Percentiles rank a stretch among this genome's conserved stretches.
Evolutionary conservation across 2,113 vertebrate genomes (phyloP).

Genomic region (Scomber colias): DNA sequence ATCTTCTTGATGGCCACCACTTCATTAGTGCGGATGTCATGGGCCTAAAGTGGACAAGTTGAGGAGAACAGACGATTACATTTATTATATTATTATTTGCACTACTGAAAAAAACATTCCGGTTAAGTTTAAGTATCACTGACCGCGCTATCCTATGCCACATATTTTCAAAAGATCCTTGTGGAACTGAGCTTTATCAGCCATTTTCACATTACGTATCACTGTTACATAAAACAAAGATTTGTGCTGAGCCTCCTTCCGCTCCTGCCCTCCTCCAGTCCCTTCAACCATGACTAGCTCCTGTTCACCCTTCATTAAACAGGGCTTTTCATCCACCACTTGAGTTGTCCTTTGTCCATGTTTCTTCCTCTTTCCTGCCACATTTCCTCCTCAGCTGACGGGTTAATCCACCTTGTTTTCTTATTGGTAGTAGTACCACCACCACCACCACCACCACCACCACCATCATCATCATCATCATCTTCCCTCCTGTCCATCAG

Average conservation of each 20-base stretch:
- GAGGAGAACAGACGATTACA: background rate
- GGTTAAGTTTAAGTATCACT: background rate
- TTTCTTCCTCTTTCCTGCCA: conserved; percentile 4
- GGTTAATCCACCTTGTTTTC: conserved; percentile 17
- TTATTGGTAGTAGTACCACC: background rate
- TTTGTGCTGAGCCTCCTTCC: conserved; percentile 34
- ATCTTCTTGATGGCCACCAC: conserved; percentile 97
- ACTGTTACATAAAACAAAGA: conserved; percentile 44
- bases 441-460: background rate
- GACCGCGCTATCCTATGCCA: background rate
- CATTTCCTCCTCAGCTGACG: conserved; percentile 28
- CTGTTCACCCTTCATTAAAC: conserved; percentile 70
- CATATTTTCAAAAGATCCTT: conserved; percentile 1
- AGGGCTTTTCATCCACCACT: conserved; percentile 53
- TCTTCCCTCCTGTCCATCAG: background rate
- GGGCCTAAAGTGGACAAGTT: conserved; percentile 81
- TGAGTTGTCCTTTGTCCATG: conserved; percentile 42
- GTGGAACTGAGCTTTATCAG: conserved; percentile 17
- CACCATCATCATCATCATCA: background rate
- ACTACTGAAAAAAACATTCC: background rate
- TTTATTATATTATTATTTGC: background rate
- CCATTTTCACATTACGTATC: conserved; percentile 22
- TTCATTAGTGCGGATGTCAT: conserved; percentile 93
- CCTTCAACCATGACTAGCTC: conserved; percentile 56
- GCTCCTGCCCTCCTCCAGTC: conserved; percentile 24